Evolutionary conservation across 2,113 vertebrate genomes (phyloP).

Genomic region (Tetrao urogallus): DNA sequence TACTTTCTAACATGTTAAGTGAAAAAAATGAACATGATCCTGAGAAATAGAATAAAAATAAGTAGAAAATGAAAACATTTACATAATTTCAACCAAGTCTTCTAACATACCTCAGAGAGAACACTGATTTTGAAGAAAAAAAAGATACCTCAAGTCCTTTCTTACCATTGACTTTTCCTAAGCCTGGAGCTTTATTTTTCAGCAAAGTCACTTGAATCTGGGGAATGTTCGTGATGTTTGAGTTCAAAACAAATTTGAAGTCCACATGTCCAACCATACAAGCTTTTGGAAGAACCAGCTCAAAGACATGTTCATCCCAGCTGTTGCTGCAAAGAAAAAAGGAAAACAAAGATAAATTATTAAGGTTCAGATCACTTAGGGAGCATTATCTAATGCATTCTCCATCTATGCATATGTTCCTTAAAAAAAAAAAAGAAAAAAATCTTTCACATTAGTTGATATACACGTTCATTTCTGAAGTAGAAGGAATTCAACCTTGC

Average conservation of each 20-base stretch:
- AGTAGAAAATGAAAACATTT: too few relatives aligned
- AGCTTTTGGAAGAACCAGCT: slow-evolving; percentile 96
- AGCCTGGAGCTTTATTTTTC: slow-evolving; percentile 97
- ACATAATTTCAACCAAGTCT: too few relatives aligned
- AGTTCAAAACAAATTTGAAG: slow-evolving; percentile 98
- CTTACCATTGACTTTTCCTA: slow-evolving; percentile 97
- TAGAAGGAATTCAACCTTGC: neutral
- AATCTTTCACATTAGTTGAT: neutral
- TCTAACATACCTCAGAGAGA: too few relatives aligned
- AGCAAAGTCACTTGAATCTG: slow-evolving; percentile 98
- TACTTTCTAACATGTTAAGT: too few relatives aligned
- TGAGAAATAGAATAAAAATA: too few relatives aligned
- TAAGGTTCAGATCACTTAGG: neutral
- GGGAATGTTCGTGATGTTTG: slow-evolving; percentile 97
- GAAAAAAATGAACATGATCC: too few relatives aligned
- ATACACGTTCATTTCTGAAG: neutral
- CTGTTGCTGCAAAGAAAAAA: slow-evolving; percentile 85
- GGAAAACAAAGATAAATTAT: neutral
- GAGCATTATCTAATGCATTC: neutral
- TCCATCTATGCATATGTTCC: neutral
- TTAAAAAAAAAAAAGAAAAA: neutral
- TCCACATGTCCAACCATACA: slow-evolving; percentile 99
- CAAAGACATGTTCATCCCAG: slow-evolving; percentile 99
- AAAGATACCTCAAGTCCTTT: neutral
- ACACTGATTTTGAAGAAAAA: neutral